These are phyloP conservation scores for Loripinus fragilis DNA, from an alignment of 2,888 invertebrate species.

Conservation along the genomic window DNA sequence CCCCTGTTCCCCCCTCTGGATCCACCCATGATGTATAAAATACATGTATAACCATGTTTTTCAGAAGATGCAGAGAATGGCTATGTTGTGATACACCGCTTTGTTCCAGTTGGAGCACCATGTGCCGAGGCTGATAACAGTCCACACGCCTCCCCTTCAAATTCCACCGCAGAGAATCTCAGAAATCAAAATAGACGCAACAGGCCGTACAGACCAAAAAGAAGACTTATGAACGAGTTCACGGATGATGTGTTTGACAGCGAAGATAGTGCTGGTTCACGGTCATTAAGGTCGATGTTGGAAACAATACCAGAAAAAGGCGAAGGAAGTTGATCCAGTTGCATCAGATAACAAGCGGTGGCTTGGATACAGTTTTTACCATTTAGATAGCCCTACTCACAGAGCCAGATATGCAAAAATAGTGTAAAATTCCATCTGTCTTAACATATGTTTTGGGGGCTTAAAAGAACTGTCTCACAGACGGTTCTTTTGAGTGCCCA, in stretches of 20 bases:
- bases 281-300: slow-evolving; percentile 57
- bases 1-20: no score
- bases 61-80: slow-evolving; percentile 73
- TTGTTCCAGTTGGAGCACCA: slow-evolving; percentile 39
- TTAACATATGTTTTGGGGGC: not conserved
- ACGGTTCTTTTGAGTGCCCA: not conserved
- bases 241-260: slow-evolving; percentile 79
- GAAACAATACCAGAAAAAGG: slow-evolving; percentile 66
- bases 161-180: slow-evolving; percentile 12
- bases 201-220: slow-evolving; percentile 69
- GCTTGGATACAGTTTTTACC: no score
- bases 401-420: no score
- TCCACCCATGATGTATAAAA: no score
- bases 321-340: slow-evolving; percentile 42
- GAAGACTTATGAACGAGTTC: slow-evolving; percentile 73
- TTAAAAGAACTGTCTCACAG: not conserved
- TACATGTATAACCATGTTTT: no score
- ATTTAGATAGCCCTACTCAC: no score
- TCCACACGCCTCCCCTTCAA: slow-evolving; percentile 12
- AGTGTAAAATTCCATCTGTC: no score
- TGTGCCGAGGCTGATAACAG: not conserved
- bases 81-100: slow-evolving; percentile 70
- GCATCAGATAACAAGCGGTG: no score
- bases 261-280: slow-evolving; percentile 75
- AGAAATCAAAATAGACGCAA: slow-evolving; percentile 9